A percentile compares a stretch with the other conserved stretches of the same genome.
These are phyloP conservation scores for Akabosia matsudoensis DNA, from an alignment of 1,140 invertebrate genomes.

Conservation along the genomic window DNA sequence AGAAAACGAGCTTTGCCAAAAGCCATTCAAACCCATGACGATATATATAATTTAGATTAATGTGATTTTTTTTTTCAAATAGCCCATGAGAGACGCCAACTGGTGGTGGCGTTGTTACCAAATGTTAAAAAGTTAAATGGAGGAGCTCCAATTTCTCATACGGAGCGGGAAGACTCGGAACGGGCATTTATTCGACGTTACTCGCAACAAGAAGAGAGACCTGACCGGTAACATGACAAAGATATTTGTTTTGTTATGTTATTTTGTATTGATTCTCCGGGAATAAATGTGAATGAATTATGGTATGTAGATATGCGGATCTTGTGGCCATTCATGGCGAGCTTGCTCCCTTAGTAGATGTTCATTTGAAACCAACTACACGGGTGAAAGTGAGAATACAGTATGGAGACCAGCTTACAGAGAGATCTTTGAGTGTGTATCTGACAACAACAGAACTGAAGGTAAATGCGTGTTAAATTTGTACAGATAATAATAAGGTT, in stretches of 20 bases:
- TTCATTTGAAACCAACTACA: constrained; percentile 79
- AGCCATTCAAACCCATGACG: too few species aligned
- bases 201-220: constrained; percentile 78
- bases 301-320: constrained; percentile 67
- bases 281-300: not conserved
- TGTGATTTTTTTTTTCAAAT: not conserved
- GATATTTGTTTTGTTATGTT: not conserved
- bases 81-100: constrained; percentile 72
- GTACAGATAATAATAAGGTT: too few species aligned
- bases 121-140: constrained; percentile 81
- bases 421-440: constrained; percentile 52
- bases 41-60: too few species aligned
- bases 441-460: constrained; percentile 67
- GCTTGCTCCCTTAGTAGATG: constrained; percentile 77
- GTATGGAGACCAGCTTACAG: constrained; percentile 70
- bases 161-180: constrained; percentile 88
- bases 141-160: constrained; percentile 73
- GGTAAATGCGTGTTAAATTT: constrained; percentile 50
- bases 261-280: not conserved
- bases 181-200: constrained; percentile 81
- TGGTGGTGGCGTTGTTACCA: constrained; percentile 80
- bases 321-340: constrained; percentile 77
- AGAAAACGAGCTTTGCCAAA: too few species aligned
- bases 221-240: constrained; percentile 50
- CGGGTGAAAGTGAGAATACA: constrained; percentile 78